Evolutionary conservation across 1,140 invertebrate species (phyloP).

Genomic region (Sarcophaga peregrina): DNA sequence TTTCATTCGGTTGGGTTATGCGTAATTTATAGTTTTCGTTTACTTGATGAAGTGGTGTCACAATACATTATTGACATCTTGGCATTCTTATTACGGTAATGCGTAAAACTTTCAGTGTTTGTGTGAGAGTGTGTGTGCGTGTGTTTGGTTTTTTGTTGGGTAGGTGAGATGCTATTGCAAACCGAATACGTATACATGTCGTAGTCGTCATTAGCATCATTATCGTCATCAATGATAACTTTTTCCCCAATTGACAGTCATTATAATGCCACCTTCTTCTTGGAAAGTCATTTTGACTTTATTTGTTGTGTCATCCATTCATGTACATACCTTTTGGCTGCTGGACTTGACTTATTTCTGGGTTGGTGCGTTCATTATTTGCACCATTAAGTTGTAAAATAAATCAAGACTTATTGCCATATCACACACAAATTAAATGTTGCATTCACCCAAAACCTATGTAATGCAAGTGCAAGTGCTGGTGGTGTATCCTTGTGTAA

Average conservation of each 20-base stretch:
- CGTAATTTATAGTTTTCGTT: conserved; percentile 38
- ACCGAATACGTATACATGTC: too few species aligned
- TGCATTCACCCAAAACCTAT: too few species aligned
- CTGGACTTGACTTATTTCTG: not conserved
- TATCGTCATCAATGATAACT: not conserved
- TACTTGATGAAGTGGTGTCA: conserved; percentile 40
- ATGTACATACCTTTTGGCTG: not conserved
- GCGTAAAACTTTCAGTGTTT: not conserved
- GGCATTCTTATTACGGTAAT: conserved; percentile 11
- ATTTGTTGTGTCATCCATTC: conserved; percentile 25
- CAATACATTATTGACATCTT: conserved; percentile 40
- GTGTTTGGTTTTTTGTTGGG: not conserved
- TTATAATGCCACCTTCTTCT: conserved; percentile 36
- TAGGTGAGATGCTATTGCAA: not conserved
- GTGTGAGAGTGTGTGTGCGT: not conserved
- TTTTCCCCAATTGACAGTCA: conserved; percentile 31
- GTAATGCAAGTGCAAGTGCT: too few species aligned
- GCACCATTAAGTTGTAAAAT: too few species aligned
- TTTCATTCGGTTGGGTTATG: not conserved
- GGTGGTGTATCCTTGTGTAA: too few species aligned
- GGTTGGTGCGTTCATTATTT: too few species aligned
- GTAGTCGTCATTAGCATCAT: too few species aligned
- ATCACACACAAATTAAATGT: too few species aligned
- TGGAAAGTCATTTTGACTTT: conserved; percentile 35
- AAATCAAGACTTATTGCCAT: too few species aligned